These are phyloP conservation scores for Reticulitermes lucifugus DNA, from an alignment of 2,888 invertebrate genomes.

Conservation along the genomic window DNA sequence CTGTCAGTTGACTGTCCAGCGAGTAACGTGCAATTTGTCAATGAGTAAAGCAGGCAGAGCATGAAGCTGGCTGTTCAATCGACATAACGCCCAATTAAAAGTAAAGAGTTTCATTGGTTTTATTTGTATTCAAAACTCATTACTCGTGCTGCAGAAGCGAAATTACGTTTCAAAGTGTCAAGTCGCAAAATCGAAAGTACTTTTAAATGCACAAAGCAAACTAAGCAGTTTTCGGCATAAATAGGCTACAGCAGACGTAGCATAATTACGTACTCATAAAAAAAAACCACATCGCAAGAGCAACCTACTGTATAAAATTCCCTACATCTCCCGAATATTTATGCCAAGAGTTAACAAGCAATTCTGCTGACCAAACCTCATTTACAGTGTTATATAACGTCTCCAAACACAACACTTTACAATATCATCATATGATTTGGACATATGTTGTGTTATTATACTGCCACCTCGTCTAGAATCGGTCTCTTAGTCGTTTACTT, in stretches of 20 bases:
- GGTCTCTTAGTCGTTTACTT: neutral
- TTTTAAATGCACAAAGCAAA: neutral
- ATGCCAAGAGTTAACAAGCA: neutral
- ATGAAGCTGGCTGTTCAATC: too few relatives aligned
- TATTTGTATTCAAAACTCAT: too few relatives aligned
- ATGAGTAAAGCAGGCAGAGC: too few relatives aligned
- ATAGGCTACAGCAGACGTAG: neutral
- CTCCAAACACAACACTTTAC: neutral
- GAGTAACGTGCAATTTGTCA: too few relatives aligned
- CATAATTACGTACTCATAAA: neutral
- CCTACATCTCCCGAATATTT: neutral
- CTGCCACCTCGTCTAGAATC: neutral
- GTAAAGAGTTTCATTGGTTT: too few relatives aligned
- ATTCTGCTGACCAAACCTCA: neutral
- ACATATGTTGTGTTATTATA: neutral
- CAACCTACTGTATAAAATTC: neutral
- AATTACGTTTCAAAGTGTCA: neutral
- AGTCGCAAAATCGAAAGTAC: neutral
- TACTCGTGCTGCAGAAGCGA: too few relatives aligned
- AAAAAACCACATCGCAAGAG: neutral
- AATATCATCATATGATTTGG: neutral
- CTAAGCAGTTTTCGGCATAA: neutral
- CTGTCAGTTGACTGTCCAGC: too few relatives aligned
- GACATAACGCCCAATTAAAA: too few relatives aligned
- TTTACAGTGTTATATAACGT: neutral